Base-by-base conservation (phyloP, 2,797 vertebrate species). In the Gymnoscopelus microlampas region DNA sequence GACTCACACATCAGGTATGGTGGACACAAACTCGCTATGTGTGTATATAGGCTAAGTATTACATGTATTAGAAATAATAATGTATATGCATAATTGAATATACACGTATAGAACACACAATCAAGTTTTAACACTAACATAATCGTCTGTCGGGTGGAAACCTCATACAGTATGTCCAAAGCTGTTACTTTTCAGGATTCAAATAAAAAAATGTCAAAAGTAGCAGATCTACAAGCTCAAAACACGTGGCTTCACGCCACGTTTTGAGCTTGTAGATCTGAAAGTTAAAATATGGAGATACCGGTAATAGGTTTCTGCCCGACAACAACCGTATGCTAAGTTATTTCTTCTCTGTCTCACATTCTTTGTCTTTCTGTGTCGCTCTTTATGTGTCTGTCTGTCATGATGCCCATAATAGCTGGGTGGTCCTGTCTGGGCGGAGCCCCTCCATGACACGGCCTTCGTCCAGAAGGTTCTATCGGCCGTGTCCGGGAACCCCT, bases 371-470 rank as follows among this genome's bases (percentile, higher is more conserved):
- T 44, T 44, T 44, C 39, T 44, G 39, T 3, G 39, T 44, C 8
- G 39, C 39, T 44, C 2, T 44, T 44, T 44, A 8, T 10, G 26
- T 51, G 3, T 23, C 49, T 13, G 26, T 70, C 39, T 62, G 2
- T 58, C 53, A 48, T 53, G 8, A 5, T 64, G 32, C 66, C 24
- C 63, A 47, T 63, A 49, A 0, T 15, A 97, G 97, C 83, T 97
- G 0, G 96, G 95, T 0, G 97, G 97, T 19, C 97, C 97, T 0
- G 5, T 96, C 44, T 98, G 97, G 97, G 96, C 95, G 0, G 97
- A 96, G 77, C 88, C 95, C 0, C 93, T 98, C 71, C 96, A 98
- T 0, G 89, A 97, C 70, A 12, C 51, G 1, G 62, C 63, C 0
- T 98, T 98, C 0, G 96, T 98, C 76, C 89, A 92, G 81, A 91